Percentiles rank a stretch among this genome's conserved stretches.
Conservation (phyloP, 2,888 invertebrate species). For the Chrysolina haemoptera region DNA sequence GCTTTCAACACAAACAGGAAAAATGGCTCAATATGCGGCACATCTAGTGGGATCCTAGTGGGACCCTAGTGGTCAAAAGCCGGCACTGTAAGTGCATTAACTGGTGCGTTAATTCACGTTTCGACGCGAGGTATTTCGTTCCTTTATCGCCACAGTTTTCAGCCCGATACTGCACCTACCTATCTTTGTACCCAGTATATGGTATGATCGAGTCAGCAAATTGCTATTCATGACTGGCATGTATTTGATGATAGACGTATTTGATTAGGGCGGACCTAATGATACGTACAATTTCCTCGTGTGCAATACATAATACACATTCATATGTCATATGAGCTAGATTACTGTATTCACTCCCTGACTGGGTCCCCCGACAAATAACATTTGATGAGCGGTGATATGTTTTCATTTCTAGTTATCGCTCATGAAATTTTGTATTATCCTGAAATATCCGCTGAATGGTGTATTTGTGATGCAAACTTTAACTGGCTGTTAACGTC, state of each 20-base stretch:
- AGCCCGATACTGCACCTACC: slow-evolving; percentile 47
- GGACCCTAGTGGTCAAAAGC: no score
- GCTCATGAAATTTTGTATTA: slow-evolving; percentile 64
- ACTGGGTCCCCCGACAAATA: slow-evolving; percentile 66
- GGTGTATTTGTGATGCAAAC: slow-evolving; percentile 1
- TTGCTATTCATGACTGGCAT: slow-evolving; percentile 68
- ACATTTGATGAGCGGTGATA: slow-evolving; percentile 67
- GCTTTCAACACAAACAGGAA: no score
- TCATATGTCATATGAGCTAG: slow-evolving; percentile 67
- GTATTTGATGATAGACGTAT: slow-evolving; percentile 69
- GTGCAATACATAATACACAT: slow-evolving; percentile 64
- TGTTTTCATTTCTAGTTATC: slow-evolving; percentile 67
- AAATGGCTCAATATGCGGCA: no score
- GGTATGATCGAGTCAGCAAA: slow-evolving; percentile 57
- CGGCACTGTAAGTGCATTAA: slow-evolving; percentile 8
- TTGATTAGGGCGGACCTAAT: slow-evolving; percentile 69
- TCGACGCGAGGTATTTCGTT: slow-evolving; percentile 13
- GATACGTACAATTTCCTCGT: slow-evolving; percentile 69
- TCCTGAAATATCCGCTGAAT: slow-evolving; percentile 42
- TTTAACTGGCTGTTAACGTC: slow-evolving; percentile 2
- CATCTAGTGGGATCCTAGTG: no score
- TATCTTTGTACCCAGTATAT: slow-evolving; percentile 45
- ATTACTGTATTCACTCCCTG: slow-evolving; percentile 67
- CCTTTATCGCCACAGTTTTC: slow-evolving; percentile 11
- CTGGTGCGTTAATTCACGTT: slow-evolving; percentile 2